These are phyloP conservation scores for Synanthedon myopaeformis DNA, from an alignment of 2,888 invertebrate genomes.

Conservation along the genomic window DNA sequence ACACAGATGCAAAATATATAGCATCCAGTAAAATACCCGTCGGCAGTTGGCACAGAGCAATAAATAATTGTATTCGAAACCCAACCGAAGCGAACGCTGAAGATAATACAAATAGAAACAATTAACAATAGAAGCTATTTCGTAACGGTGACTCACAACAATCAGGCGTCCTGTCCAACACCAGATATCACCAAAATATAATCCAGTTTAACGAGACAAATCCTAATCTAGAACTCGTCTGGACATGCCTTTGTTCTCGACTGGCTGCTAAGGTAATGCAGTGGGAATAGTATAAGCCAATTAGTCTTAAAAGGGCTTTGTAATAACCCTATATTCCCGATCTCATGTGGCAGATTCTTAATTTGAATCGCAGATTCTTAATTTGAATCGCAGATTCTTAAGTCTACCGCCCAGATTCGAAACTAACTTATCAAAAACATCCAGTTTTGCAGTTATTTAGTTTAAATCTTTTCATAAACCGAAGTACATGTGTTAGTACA, in stretches of 20 bases:
- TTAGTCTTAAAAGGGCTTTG: too few species aligned
- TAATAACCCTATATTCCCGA: too few species aligned
- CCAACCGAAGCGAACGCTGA: conserved; percentile 1
- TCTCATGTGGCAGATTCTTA: too few species aligned
- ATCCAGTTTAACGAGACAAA: conserved; percentile 34
- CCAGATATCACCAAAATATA: conserved; percentile 35
- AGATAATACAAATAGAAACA: conserved; percentile 10
- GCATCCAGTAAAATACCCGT: background rate
- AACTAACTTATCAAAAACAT: too few species aligned
- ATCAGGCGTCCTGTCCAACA: conserved; percentile 13
- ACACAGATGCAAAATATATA: background rate
- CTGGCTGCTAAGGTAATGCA: too few species aligned
- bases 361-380: too few species aligned
- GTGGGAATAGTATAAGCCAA: too few species aligned
- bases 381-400: too few species aligned
- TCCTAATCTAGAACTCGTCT: conserved; percentile 17
- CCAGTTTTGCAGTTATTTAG: too few species aligned
- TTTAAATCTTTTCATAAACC: too few species aligned
- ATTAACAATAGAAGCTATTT: conserved; percentile 15
- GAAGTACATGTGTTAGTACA: too few species aligned
- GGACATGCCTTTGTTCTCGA: background rate
- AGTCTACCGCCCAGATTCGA: too few species aligned
- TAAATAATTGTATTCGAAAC: conserved; percentile 1
- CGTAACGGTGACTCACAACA: conserved; percentile 13
- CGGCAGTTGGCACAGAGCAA: background rate